Evolutionary conservation across 2,888 invertebrate genomes (phyloP).

Genomic region (Nesidiocoris tenuis): DNA sequence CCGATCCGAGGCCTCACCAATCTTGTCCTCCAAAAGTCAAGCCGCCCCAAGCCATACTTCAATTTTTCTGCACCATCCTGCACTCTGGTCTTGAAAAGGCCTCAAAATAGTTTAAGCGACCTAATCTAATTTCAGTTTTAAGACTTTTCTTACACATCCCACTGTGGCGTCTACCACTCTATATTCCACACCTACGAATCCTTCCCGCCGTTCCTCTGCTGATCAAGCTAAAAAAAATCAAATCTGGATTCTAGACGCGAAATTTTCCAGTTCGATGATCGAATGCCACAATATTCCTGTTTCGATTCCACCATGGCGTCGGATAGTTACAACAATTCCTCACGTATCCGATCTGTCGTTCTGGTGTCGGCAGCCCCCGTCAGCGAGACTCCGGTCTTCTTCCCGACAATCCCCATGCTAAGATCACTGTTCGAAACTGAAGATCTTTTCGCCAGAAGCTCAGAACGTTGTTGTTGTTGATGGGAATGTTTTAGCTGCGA

Average conservation of each 20-base stretch:
- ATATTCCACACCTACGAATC: conserved; percentile 6
- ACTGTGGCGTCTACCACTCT: conserved; percentile 34
- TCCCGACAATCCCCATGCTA: no score
- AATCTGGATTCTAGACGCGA: background rate
- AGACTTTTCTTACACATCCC: conserved; percentile 28
- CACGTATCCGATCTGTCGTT: background rate
- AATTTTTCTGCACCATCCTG: no score
- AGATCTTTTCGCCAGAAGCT: background rate
- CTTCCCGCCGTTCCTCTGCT: conserved; percentile 32
- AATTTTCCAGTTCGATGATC: background rate
- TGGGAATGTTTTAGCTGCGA: conserved; percentile 46
- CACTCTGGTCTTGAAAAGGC: no score
- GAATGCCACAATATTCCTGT: background rate
- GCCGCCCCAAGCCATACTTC: no score
- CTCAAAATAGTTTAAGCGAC: no score
- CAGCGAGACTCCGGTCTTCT: no score
- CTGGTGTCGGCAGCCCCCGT: background rate
- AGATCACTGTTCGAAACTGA: no score
- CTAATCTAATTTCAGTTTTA: no score
- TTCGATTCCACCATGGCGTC: background rate
- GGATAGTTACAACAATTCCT: background rate
- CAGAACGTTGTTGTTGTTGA: conserved; percentile 21
- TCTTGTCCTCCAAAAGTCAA: no score
- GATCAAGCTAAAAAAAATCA: conserved; percentile 2
- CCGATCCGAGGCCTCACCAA: no score